phyloP scores from a whole-genome alignment of 2,797 vertebrate species.

The Stomatorhinus walkeri region DNA sequence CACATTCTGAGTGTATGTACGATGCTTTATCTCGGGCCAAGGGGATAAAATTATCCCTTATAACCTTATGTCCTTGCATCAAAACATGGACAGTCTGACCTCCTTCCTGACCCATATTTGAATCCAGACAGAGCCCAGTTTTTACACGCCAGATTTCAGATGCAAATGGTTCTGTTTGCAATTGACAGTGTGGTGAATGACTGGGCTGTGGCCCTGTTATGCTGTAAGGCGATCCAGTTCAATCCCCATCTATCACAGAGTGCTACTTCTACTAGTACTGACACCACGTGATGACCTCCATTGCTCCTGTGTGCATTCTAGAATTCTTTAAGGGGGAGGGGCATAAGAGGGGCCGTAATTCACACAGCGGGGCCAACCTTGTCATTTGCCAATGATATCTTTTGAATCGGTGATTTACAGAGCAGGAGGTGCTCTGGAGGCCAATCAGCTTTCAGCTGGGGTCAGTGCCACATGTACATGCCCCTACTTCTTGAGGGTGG shows the following conservation, averaged over 20 bases:
- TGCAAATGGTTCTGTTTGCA: conserved; percentile 22
- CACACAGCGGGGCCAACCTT: neutral
- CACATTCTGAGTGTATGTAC: neutral
- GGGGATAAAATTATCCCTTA: conserved; percentile 5
- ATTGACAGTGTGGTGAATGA: neutral
- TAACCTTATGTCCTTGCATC: neutral
- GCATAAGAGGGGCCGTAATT: neutral
- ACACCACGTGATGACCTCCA: neutral
- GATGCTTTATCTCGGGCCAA: neutral
- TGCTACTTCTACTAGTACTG: neutral
- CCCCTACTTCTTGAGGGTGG: conserved; percentile 3
- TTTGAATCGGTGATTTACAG: neutral
- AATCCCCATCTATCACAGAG: neutral
- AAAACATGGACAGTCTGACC: conserved; percentile 7
- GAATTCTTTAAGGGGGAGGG: neutral
- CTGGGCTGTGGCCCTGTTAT: neutral
- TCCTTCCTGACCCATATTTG: neutral
- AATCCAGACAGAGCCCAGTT: conserved; percentile 16
- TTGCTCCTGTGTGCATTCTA: neutral
- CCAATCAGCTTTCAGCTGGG: neutral
- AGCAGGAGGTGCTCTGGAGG: neutral
- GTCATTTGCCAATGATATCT: neutral
- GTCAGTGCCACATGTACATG: neutral
- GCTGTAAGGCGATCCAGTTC: neutral
- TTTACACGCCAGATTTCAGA: neutral